Conservation (phyloP, 2,113 vertebrate genomes). For the Cinclus mexicanus region DNA sequence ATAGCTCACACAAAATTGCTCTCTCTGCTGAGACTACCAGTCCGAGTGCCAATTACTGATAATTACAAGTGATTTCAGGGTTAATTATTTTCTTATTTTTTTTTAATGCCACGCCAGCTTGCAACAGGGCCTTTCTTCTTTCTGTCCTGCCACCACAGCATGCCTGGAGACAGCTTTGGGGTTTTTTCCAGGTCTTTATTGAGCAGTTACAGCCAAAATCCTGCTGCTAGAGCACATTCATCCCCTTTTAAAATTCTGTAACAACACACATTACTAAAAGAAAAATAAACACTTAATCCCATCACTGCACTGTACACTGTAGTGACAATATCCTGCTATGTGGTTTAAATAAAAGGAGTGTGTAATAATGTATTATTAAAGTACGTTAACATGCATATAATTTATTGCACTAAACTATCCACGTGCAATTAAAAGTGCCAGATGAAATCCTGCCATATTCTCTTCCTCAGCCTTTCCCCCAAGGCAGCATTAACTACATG, state of each 20-base stretch:
- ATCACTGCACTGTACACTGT: not conserved
- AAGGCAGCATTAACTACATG: rapidly evolving
- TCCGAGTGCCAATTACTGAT: not conserved
- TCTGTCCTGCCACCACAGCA: not conserved
- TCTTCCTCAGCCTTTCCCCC: not conserved
- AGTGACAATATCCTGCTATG: not conserved
- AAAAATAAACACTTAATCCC: not conserved
- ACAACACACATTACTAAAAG: not conserved
- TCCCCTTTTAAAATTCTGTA: not conserved
- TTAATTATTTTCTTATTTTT: conserved; percentile 6
- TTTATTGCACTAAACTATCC: not conserved
- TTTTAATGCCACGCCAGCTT: not conserved
- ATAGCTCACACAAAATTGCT: not conserved
- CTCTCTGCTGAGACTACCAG: not conserved
- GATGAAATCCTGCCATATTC: not conserved
- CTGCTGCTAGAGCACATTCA: not conserved
- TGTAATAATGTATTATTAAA: not conserved
- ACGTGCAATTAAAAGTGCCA: not conserved
- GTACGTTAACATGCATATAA: not conserved
- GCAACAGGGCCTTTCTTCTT: not conserved
- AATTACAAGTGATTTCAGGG: not conserved
- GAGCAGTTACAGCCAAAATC: not conserved
- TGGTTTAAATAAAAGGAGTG: not conserved
- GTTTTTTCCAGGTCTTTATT: not conserved
- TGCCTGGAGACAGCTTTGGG: not conserved